Evolutionary conservation across 2,113 vertebrate genomes (phyloP).

Genomic region (Pterocles gutturalis): DNA sequence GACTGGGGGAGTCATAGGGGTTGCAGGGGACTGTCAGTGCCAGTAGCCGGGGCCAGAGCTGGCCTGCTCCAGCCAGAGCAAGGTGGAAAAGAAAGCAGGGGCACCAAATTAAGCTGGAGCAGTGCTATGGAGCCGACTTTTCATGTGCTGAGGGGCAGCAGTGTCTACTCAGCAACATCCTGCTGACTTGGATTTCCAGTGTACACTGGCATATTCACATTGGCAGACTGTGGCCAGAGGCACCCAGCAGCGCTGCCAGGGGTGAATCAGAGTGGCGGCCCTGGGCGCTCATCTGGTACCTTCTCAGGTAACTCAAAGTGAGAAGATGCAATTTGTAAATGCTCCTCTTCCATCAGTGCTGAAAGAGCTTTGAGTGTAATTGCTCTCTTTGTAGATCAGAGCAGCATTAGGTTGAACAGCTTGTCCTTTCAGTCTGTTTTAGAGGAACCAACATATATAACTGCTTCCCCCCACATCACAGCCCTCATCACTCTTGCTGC

Average conservation of each 20-base stretch:
- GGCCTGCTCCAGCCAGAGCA: not conserved
- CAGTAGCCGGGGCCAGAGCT: not conserved
- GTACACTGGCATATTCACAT: not conserved
- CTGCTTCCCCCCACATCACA: constrained; percentile 27
- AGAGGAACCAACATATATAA: constrained; percentile 55
- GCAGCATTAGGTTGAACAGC: constrained; percentile 62
- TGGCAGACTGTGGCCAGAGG: not conserved
- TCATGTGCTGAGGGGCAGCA: fast-evolving
- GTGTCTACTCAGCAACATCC: not conserved
- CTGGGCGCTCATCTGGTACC: fast-evolving
- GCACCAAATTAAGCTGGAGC: not conserved
- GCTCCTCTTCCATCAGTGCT: constrained; percentile 13
- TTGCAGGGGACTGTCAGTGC: not conserved
- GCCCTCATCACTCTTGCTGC: not conserved
- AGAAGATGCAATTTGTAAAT: not conserved
- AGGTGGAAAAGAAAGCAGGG: not conserved
- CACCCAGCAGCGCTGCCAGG: not conserved
- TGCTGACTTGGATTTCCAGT: not conserved
- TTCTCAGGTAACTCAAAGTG: constrained; percentile 30
- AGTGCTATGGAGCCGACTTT: not conserved
- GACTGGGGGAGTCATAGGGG: not conserved
- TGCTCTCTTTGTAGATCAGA: constrained; percentile 68
- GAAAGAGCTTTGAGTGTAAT: constrained; percentile 50
- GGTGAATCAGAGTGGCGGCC: not conserved
- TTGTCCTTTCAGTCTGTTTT: constrained; percentile 68